Evolutionary conservation across 2,888 invertebrate species (phyloP).

Genomic region (Dynastes hyllus): DNA sequence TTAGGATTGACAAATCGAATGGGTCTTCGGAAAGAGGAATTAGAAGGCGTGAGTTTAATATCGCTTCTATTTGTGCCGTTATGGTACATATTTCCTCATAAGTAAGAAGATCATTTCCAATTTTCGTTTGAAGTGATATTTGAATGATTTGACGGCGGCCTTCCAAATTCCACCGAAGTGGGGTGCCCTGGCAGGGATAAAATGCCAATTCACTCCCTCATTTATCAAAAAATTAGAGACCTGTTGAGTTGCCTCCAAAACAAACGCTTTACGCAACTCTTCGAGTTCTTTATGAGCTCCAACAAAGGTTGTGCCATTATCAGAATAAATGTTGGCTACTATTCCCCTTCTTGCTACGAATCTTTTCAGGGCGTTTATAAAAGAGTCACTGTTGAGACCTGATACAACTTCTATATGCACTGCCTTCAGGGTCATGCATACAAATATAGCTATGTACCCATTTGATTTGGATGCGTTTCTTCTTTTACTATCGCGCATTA

Average conservation of each 20-base stretch:
- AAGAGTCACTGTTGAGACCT: background rate
- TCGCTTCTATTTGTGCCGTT: background rate
- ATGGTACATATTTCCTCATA: slow-evolving; percentile 11
- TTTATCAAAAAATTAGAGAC: background rate
- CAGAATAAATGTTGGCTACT: slow-evolving; percentile 56
- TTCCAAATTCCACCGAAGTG: slow-evolving; percentile 22
- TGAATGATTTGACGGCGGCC: slow-evolving; percentile 13
- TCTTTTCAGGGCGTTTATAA: slow-evolving; percentile 3
- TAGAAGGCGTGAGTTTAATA: slow-evolving; percentile 32
- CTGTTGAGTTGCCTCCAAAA: background rate
- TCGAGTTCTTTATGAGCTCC: slow-evolving; percentile 55
- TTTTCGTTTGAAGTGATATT: slow-evolving; percentile 20
- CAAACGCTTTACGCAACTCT: slow-evolving; percentile 15
- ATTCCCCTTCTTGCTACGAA: slow-evolving; percentile 13
- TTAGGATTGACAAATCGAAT: background rate
- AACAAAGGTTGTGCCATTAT: slow-evolving; percentile 60
- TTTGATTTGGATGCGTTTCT: background rate
- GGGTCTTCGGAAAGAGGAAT: slow-evolving; percentile 21
- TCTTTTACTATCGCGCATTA: background rate
- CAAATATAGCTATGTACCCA: background rate
- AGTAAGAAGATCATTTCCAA: slow-evolving; percentile 10
- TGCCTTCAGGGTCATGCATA: background rate
- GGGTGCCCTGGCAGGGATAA: slow-evolving; percentile 21
- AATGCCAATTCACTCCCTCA: slow-evolving; percentile 3
- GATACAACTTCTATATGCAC: background rate